A percentile compares a stretch with the other conserved stretches of the same genome.
Evolutionary conservation across 1,140 invertebrate genomes (phyloP).

Genomic region (Rhagoletis zephyria): DNA sequence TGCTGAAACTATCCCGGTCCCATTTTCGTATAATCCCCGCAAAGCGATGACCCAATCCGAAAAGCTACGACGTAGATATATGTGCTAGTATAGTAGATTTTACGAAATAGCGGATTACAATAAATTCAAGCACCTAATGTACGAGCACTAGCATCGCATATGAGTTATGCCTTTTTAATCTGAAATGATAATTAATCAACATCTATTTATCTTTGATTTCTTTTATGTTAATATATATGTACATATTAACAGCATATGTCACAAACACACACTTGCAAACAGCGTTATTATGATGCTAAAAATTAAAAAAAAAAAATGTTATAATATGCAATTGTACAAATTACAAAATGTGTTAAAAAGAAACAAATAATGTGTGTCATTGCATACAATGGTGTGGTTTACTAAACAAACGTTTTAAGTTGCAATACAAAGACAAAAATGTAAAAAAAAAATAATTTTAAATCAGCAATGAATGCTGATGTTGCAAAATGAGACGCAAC

Average conservation of each 20-base stretch:
- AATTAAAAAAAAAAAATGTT: background rate
- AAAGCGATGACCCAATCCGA: no score
- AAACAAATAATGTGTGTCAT: background rate
- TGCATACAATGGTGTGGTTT: background rate
- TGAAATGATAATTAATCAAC: background rate
- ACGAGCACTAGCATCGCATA: background rate
- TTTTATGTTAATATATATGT: background rate
- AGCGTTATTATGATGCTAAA: background rate
- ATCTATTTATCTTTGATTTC: constrained; percentile 11
- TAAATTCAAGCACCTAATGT: background rate
- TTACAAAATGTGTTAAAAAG: background rate
- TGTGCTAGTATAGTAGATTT: no score
- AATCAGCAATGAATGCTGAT: background rate
- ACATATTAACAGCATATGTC: background rate
- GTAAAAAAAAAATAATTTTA: background rate
- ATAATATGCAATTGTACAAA: background rate
- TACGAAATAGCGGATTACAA: no score
- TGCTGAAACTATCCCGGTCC: no score
- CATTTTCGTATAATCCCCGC: no score
- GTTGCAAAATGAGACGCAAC: background rate
- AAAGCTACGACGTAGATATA: no score
- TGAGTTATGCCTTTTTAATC: constrained; percentile 26
- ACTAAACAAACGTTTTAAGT: background rate
- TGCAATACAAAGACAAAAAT: background rate
- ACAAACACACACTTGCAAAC: background rate